These are phyloP conservation scores for Gymnoscelis rufifasciata DNA, from an alignment of 2,888 invertebrate genomes.

Conservation along the genomic window DNA sequence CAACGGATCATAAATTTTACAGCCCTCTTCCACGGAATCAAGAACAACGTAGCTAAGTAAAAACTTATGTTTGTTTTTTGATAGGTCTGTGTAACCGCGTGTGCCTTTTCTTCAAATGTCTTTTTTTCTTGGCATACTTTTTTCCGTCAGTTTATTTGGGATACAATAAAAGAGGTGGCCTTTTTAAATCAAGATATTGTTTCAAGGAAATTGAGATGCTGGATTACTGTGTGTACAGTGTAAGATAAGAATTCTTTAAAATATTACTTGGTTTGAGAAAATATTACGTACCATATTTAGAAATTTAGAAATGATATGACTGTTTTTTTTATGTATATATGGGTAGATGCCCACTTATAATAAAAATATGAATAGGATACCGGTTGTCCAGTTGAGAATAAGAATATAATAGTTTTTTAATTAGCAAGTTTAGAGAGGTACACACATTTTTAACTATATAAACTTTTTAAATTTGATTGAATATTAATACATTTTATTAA, in stretches of 20 bases:
- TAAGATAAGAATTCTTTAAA: slow-evolving; percentile 23
- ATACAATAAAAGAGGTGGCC: slow-evolving; percentile 68
- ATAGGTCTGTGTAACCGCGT: slow-evolving; percentile 73
- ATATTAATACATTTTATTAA: too few relatives aligned
- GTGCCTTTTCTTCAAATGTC: slow-evolving; percentile 62
- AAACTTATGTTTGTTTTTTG: slow-evolving; percentile 73
- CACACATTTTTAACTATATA: too few relatives aligned
- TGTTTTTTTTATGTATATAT: too few relatives aligned
- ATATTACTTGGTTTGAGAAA: too few relatives aligned
- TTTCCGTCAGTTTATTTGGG: slow-evolving; percentile 51
- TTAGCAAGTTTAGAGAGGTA: too few relatives aligned
- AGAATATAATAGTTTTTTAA: too few relatives aligned
- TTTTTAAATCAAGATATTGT: slow-evolving; percentile 61
- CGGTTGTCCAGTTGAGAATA: too few relatives aligned
- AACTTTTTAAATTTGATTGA: too few relatives aligned
- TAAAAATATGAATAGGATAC: too few relatives aligned
- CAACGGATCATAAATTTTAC: slow-evolving; percentile 75
- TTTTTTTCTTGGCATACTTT: slow-evolving; percentile 44
- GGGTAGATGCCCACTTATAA: too few relatives aligned
- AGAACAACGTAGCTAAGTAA: slow-evolving; percentile 65
- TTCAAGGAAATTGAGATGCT: slow-evolving; percentile 66
- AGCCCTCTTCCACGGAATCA: slow-evolving; percentile 63
- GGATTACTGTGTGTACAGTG: slow-evolving; percentile 23
- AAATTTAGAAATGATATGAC: too few relatives aligned
- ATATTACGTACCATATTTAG: too few relatives aligned